Evolutionary conservation across 30 jellyfish, hydroid and myxozoan genomes (phyloP).

Genomic region (Hydractinia echinata): DNA sequence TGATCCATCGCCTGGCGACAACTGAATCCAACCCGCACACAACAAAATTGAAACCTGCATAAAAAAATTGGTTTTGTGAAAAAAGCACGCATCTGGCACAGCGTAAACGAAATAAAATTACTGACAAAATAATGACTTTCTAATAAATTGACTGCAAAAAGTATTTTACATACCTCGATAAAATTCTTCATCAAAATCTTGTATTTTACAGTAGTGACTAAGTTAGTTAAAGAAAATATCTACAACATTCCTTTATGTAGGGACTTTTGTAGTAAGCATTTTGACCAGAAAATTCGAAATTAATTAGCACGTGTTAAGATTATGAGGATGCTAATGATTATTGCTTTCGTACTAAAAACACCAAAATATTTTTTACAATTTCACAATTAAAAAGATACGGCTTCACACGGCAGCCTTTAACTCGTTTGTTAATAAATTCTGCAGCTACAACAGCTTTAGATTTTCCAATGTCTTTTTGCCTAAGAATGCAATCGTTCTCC

Average conservation of each 20-base stretch:
- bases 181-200: slow-evolving; percentile 73
- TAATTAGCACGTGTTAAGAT: not conserved
- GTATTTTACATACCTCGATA: slow-evolving; percentile 48
- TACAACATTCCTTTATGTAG: not conserved
- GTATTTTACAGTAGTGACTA: slow-evolving; percentile 72
- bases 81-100: not conserved
- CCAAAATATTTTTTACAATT: not conserved
- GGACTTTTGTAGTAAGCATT: not conserved
- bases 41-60: slow-evolving; percentile 60
- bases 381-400: slow-evolving; percentile 63
- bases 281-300: not conserved
- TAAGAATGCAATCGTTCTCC: not conserved
- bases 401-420: slow-evolving; percentile 64
- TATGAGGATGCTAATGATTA: not conserved
- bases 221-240: not conserved
- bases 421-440: slow-evolving; percentile 63
- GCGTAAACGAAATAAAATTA: not conserved
- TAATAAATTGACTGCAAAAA: not conserved
- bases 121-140: not conserved
- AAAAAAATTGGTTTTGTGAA: not conserved
- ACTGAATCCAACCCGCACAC: slow-evolving; percentile 93
- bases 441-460: slow-evolving; percentile 99
- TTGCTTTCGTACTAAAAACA: not conserved
- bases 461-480: slow-evolving; percentile 70
- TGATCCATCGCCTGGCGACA: slow-evolving; percentile 93